Percentiles rank a stretch among this genome's conserved stretches.
phyloP scores from a whole-genome alignment of 2,888 invertebrate genomes.

The Oasisia sp. region DNA sequence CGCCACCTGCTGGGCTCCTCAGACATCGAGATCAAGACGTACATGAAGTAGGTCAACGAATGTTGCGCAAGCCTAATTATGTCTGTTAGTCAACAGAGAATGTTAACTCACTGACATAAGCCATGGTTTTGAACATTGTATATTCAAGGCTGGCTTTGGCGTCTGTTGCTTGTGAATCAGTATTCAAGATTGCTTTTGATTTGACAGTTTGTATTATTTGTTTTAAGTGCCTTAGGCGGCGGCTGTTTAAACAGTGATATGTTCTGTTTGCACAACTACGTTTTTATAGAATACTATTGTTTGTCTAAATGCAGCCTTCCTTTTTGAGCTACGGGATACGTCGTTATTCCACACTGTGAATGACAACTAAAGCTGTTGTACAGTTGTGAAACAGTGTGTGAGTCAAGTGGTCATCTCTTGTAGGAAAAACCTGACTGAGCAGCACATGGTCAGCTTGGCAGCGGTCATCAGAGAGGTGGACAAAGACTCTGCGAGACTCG shows the following conservation, averaged over 20 bases:
- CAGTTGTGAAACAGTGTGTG: neutral
- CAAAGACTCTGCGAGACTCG: slow-evolving; percentile 71
- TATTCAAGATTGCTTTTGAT: too few species aligned
- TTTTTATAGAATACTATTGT: too few species aligned
- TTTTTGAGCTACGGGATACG: too few species aligned
- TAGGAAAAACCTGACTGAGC: slow-evolving; percentile 55
- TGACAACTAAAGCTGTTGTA: neutral
- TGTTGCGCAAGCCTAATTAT: neutral
- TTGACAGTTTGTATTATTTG: too few species aligned
- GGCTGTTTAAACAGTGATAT: too few species aligned
- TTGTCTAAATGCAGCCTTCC: too few species aligned
- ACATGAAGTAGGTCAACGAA: slow-evolving; percentile 46
- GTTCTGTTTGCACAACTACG: too few species aligned
- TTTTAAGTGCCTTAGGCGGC: too few species aligned
- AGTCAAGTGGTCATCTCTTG: neutral
- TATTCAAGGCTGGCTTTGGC: too few species aligned
- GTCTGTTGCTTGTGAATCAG: too few species aligned
- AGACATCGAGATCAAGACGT: slow-evolving; percentile 55
- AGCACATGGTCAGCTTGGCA: slow-evolving; percentile 88
- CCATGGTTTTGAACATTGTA: too few species aligned
- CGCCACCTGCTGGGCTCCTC: slow-evolving; percentile 80
- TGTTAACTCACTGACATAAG: too few species aligned
- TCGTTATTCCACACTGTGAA: neutral
- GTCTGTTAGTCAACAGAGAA: neutral
- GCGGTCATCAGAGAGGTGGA: slow-evolving; percentile 87